Evolutionary conservation across 2,888 invertebrate species (phyloP).

Genomic region (Parnassius orleans): DNA sequence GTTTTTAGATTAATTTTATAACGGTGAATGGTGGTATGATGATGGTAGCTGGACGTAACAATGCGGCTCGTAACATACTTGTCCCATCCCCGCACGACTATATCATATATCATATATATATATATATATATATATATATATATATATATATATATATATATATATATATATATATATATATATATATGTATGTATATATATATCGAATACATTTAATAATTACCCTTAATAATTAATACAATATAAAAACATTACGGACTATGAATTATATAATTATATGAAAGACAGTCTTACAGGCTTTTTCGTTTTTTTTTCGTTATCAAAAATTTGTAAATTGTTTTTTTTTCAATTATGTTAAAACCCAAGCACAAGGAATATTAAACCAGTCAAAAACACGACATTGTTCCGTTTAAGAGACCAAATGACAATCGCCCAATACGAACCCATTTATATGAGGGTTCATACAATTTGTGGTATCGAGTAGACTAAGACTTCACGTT

Average conservation of each 20-base stretch:
- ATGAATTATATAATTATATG: conserved; percentile 68
- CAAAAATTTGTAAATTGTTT: conserved; percentile 78
- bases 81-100: conserved; percentile 25
- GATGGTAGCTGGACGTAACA: conserved; percentile 1
- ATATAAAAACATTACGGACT: conserved; percentile 76
- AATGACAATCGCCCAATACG: conserved; percentile 38
- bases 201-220: conserved; percentile 43
- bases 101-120: too few species aligned
- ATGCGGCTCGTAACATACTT: neutral
- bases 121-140: too few species aligned
- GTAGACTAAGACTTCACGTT: conserved; percentile 37
- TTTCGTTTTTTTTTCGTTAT: conserved; percentile 51
- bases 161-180: too few species aligned
- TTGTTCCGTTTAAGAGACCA: conserved; percentile 32
- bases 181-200: too few species aligned
- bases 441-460: conserved; percentile 46
- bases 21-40: neutral
- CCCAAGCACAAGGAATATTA: conserved; percentile 67
- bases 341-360: conserved; percentile 45
- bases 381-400: conserved; percentile 52
- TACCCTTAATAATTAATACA: conserved; percentile 69
- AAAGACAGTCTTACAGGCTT: conserved; percentile 78
- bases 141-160: too few species aligned
- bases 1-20: neutral
- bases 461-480: conserved; percentile 61